Evolutionary conservation across 2,888 invertebrate species (phyloP), one percentile per base, ranked within the genome.

Genomic region (Diploptera punctata): DNA sequence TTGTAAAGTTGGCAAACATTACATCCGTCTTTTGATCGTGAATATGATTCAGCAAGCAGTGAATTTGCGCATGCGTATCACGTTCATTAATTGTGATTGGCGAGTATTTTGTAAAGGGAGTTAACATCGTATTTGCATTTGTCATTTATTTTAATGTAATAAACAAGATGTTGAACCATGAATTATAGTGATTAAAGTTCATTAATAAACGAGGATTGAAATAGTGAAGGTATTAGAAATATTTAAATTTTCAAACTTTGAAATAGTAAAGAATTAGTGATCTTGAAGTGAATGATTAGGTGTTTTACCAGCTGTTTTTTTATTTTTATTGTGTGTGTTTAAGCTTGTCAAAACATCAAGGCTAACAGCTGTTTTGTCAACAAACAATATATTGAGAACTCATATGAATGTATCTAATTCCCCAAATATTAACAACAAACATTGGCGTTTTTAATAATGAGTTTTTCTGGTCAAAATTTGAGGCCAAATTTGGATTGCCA

Each of bases 271-370:
- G 29, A 13, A 52, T 2, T n/a, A n/a, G 18, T 49, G 49, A 24
- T 52, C 7, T 21, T 9, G 21, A 57, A 57, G 31, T 16, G 57
- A 57, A 57, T 57, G 57, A 29, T 57, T 57, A 29, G 52, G 21
- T 10, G 13, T 0, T 57, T 57, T 57, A n/a, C 57, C 57, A 57
- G 57, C 57, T 57, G 57, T 57, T 57, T 57, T 57, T n/a, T n/a
- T n/a, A n/a, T n/a, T n/a, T n/a, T n/a, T n/a, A n/a, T n/a, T n/a
- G n/a, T 57, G 57, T 57, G 57, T 57, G 57, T 26, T 57, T 57
- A 57, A 57, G 29, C 29, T 57, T 29, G 57, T 31, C 57, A 57
- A 29, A 57, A 57, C 57, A 57, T 57, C 29, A 29, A 29, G 57
- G 29, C 57, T 16, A 16, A 29, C 57, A 29, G 29, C n/a, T 57